Base-by-base conservation (phyloP, 2,888 invertebrate genomes). In the Julus scandinavius region DNA sequence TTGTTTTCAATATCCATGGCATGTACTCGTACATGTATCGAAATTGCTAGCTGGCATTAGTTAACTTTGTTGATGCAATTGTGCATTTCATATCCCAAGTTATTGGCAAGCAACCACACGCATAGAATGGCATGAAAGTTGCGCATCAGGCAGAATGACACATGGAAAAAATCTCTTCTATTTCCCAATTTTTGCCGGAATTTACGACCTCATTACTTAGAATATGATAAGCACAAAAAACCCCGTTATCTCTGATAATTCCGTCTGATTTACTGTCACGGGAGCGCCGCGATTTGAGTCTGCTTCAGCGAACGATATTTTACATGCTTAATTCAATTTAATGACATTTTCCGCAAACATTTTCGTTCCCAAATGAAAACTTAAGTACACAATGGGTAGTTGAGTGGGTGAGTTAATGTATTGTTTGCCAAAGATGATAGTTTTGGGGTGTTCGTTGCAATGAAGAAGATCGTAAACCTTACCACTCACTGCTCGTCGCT, bases 291-390 rank as follows among this genome's bases (percentile, higher is more conserved):
- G 11, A 72, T 29, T 7, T n/a, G 29, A 72, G 29, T 20, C 72
- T 20, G 72, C n/a, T 72, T 20, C 72, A 29, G 29, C 9, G 1
- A 9, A 11, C 29, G 9, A 72, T 72, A 72, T 72, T 72, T 72
- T 72, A 72, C 72, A 72, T 29, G 29, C 72, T 72, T 72, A 72
- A 72, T 72, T 72, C 72, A 72, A 72, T 72, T 72, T 72, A 72
- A 72, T 72, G 72, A 72, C 72, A 11, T 72, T 72, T 72, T 72
- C 29, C 20, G 72, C 72, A 17, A 72, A 72, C 20, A 72, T 6
- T 72, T 29, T 72, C 72, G 7, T n/a, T 72, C 72, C 63, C 72
- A 72, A n/a, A 72, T 72, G 72, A 72, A 72, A 72, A 72, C 6
- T 72, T 72, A 29, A 72, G 29, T 29, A 72, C 72, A 72, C 63